These are phyloP conservation scores for Apis dorsata DNA, from an alignment of 1,140 invertebrate species.

Conservation along the genomic window DNA sequence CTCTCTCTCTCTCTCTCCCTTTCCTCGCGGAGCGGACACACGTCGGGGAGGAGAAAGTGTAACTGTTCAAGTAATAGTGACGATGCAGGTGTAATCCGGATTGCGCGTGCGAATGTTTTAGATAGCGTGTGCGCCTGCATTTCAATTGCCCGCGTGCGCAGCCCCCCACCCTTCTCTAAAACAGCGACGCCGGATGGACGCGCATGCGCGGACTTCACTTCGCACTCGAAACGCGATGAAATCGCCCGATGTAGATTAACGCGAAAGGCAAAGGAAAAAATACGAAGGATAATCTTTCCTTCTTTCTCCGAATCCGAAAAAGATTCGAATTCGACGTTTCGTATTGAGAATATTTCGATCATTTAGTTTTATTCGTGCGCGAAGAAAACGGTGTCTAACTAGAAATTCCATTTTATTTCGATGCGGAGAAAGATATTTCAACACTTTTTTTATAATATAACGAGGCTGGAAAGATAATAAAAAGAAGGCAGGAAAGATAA, in stretches of 20 bases:
- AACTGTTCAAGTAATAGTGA: conserved; percentile 78
- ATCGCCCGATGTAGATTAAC: not conserved
- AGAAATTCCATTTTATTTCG: not conserved
- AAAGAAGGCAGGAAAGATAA: not conserved
- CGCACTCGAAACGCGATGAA: not conserved
- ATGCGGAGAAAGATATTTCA: not conserved
- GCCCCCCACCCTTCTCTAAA: not conserved
- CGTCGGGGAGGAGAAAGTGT: conserved; percentile 76
- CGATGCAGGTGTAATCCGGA: conserved; percentile 77
- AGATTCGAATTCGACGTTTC: no score
- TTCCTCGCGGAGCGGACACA: conserved; percentile 57
- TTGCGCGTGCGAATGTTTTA: conserved; percentile 71
- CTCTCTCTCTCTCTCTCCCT: conserved; percentile 64
- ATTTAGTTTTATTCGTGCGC: not conserved
- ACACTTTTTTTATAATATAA: not conserved
- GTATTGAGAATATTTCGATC: not conserved
- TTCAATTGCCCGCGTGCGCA: conserved; percentile 26
- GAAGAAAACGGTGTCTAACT: no score
- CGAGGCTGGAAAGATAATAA: not conserved
- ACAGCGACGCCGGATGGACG: not conserved
- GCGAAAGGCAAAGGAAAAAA: no score
- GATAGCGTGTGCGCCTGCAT: conserved; percentile 45
- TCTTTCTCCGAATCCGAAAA: no score
- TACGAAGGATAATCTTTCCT: no score
- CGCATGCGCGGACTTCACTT: not conserved